These are phyloP conservation scores for Notocelia uddmanniana DNA, from an alignment of 2,888 invertebrate genomes.

Conservation along the genomic window DNA sequence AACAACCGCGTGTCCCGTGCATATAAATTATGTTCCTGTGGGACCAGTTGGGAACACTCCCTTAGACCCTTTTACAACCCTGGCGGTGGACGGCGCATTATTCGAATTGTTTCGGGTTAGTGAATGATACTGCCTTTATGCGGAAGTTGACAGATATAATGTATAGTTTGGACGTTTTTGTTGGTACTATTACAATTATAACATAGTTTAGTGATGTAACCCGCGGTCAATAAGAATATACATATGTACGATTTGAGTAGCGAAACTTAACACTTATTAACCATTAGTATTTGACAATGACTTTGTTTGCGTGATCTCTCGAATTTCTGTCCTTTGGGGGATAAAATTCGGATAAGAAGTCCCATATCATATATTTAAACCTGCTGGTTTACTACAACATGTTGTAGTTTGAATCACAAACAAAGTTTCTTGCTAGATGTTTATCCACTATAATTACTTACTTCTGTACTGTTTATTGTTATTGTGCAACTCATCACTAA, in stretches of 20 bases:
- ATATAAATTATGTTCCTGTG: slow-evolving; percentile 69
- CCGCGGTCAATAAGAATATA: neutral
- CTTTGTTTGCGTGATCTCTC: too few species aligned
- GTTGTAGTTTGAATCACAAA: too few species aligned
- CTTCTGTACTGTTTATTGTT: too few species aligned
- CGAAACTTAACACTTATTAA: neutral
- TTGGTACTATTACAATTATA: neutral
- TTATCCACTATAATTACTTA: too few species aligned
- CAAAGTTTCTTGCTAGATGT: too few species aligned
- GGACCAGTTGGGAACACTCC: slow-evolving; percentile 64
- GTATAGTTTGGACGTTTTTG: slow-evolving; percentile 9
- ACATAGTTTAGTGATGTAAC: neutral
- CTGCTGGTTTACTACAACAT: too few species aligned
- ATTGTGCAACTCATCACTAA: too few species aligned
- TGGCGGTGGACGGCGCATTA: slow-evolving; percentile 48
- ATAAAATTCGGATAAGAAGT: too few species aligned
- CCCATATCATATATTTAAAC: too few species aligned
- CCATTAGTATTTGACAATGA: neutral
- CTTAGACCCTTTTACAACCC: slow-evolving; percentile 71
- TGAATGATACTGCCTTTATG: slow-evolving; percentile 45
- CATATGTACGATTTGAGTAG: neutral
- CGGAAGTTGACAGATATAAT: slow-evolving; percentile 28
- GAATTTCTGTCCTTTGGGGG: too few species aligned
- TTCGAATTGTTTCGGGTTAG: slow-evolving; percentile 47
- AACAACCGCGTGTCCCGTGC: slow-evolving; percentile 54